These are phyloP conservation scores for Heterodera filipjevi DNA, from an alignment of 2,888 invertebrate species.

Conservation along the genomic window DNA sequence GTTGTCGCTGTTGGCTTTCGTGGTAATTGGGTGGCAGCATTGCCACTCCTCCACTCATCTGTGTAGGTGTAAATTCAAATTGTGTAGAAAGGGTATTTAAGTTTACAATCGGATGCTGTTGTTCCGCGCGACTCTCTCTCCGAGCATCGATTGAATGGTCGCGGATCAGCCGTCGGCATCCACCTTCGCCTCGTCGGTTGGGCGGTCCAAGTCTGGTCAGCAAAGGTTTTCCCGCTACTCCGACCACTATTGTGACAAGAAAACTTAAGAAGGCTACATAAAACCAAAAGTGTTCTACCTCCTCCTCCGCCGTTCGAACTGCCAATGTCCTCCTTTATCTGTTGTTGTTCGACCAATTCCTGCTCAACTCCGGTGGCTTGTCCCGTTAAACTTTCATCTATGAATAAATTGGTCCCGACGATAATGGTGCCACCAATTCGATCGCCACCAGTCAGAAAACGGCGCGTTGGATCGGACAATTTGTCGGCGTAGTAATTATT, in stretches of 20 bases:
- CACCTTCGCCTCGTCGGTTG: conserved; percentile 22
- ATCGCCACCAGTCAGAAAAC: conserved; percentile 36
- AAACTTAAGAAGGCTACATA: neutral
- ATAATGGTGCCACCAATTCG: neutral
- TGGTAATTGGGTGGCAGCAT: conserved; percentile 18
- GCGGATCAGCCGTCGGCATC: conserved; percentile 23
- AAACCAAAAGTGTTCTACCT: neutral
- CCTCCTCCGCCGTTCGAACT: neutral
- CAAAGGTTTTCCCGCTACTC: neutral
- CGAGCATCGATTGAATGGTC: conserved; percentile 22
- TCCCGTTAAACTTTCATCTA: neutral
- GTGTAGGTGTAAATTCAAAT: no score
- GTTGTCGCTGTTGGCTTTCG: conserved; percentile 8
- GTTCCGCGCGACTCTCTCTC: conserved; percentile 11
- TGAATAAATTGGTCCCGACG: neutral
- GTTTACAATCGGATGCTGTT: neutral
- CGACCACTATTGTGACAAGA: neutral
- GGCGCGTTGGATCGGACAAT: conserved; percentile 38
- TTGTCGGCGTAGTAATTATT: conserved; percentile 39
- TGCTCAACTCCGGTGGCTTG: neutral
- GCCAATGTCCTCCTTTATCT: neutral
- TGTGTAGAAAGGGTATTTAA: neutral
- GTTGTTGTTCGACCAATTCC: neutral
- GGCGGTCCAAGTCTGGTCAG: conserved; percentile 1
- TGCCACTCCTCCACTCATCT: neutral